Evolutionary conservation across 2,797 vertebrate species (phyloP).

Genomic region (Myotis daubentonii): DNA sequence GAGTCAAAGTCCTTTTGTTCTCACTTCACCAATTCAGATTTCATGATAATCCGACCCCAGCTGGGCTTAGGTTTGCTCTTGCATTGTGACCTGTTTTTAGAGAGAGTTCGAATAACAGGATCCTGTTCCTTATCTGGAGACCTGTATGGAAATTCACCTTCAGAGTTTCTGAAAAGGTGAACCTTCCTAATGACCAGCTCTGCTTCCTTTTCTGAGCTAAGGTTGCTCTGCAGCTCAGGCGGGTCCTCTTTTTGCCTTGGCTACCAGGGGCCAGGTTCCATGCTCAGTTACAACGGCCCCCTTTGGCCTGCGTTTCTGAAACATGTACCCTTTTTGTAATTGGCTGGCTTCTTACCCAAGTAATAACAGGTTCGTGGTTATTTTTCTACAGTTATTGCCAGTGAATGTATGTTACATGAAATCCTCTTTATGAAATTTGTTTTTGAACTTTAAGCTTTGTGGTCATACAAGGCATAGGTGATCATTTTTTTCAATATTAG

Average conservation of each 20-base stretch:
- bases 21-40: slow-evolving; percentile 27
- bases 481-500: neutral
- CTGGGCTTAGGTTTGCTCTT: neutral
- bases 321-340: neutral
- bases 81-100: neutral
- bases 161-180: neutral
- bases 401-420: neutral
- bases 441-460: slow-evolving; percentile 42
- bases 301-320: neutral
- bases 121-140: slow-evolving; percentile 23
- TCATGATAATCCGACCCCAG: slow-evolving; percentile 35
- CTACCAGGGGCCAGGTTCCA: neutral
- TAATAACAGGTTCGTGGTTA: neutral
- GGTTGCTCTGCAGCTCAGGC: neutral
- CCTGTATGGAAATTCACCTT: neutral
- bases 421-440: slow-evolving; percentile 6
- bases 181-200: neutral
- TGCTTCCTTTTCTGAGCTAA: neutral
- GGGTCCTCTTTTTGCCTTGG: neutral
- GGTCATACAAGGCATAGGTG: neutral
- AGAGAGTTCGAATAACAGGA: slow-evolving; percentile 22
- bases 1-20: neutral
- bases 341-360: neutral
- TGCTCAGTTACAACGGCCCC: neutral
- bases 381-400: neutral